These are phyloP conservation scores for Heteromormyrus szaboi DNA, from an alignment of 2,797 vertebrate genomes.

Conservation along the genomic window DNA sequence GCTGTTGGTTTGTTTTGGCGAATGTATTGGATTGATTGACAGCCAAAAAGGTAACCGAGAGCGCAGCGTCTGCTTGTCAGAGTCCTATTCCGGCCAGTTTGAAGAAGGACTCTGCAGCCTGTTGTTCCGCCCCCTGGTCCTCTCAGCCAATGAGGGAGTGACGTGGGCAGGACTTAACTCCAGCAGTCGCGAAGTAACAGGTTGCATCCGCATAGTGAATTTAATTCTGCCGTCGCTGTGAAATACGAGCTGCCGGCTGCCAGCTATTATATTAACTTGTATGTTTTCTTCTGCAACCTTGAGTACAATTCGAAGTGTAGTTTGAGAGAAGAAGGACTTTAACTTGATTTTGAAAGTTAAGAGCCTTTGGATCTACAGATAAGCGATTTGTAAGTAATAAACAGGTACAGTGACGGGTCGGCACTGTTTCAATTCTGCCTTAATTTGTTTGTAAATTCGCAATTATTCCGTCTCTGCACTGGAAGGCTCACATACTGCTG, in stretches of 20 bases:
- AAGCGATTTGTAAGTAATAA: background rate
- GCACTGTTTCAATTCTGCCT: background rate
- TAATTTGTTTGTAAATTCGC: background rate
- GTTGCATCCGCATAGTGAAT: background rate
- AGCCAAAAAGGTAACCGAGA: background rate
- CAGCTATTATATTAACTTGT: background rate
- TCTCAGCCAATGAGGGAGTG: background rate
- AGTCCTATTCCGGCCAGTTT: background rate
- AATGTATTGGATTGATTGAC: background rate
- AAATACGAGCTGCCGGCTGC: background rate
- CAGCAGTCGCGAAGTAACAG: background rate
- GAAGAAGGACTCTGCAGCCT: background rate
- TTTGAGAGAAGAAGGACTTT: background rate
- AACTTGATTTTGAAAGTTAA: background rate
- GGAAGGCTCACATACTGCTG: background rate
- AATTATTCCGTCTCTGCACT: background rate
- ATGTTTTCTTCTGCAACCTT: background rate
- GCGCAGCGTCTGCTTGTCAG: background rate
- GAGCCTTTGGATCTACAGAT: background rate
- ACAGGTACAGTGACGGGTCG: slow-evolving; percentile 14
- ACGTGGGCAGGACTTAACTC: background rate
- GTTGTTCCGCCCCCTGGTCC: background rate
- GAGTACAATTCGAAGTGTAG: background rate
- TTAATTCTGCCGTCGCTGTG: background rate
- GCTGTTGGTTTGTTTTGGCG: background rate